phyloP scores from a whole-genome alignment of 64 coral and sea anemone species.

The Stylophora pistillata region DNA sequence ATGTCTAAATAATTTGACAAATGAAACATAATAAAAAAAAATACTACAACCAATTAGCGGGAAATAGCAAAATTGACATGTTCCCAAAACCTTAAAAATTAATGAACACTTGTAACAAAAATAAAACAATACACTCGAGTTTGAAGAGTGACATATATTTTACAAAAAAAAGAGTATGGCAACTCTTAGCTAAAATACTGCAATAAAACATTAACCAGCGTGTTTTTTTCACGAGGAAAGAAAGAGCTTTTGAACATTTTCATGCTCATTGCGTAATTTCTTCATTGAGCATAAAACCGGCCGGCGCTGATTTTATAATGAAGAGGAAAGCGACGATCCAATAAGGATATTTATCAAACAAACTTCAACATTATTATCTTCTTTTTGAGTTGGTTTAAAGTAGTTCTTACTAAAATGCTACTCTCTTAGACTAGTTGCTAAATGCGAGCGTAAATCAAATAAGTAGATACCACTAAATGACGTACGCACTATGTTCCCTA shows the following conservation, averaged over 20 bases:
- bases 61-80: neutral
- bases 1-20: neutral
- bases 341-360: neutral
- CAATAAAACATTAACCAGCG: neutral
- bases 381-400: neutral
- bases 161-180: neutral
- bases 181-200: neutral
- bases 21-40: neutral
- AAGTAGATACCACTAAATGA: neutral
- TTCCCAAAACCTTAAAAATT: neutral
- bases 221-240: neutral
- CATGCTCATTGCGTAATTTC: neutral
- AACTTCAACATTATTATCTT: neutral
- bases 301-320: neutral
- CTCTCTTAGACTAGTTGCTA: neutral
- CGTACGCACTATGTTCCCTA: neutral
- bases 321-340: neutral
- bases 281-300: too few species aligned
- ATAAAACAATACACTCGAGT: constrained; percentile 13
- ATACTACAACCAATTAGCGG: neutral
- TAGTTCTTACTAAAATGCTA: neutral
- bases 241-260: neutral
- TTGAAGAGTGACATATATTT: constrained; percentile 15
- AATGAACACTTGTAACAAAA: constrained; percentile 9
- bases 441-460: neutral